Evolutionary conservation across 2,888 invertebrate genomes (phyloP).

Genomic region (Ophion ventricosus): DNA sequence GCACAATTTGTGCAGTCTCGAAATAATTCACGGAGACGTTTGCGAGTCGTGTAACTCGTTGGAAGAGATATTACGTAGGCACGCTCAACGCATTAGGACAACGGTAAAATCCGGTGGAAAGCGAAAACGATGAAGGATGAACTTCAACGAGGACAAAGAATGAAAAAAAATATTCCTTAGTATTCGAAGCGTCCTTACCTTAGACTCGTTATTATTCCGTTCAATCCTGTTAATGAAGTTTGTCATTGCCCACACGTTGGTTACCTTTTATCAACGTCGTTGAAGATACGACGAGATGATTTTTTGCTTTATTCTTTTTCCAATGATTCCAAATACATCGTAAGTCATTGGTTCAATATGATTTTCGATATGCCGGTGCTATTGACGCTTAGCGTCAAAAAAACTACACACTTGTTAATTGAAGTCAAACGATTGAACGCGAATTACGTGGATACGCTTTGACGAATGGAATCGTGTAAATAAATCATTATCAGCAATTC

Average conservation of each 20-base stretch:
- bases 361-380: conserved; percentile 38
- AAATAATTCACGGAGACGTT: conserved; percentile 63
- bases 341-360: neutral
- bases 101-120: conserved; percentile 53
- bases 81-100: conserved; percentile 64
- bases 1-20: conserved; percentile 72
- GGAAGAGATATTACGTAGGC: conserved; percentile 68
- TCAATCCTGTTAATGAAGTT: conserved; percentile 16
- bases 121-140: conserved; percentile 45
- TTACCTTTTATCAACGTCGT: conserved; percentile 9
- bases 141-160: conserved; percentile 40
- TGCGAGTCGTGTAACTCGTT: conserved; percentile 70
- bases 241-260: conserved; percentile 9
- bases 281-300: neutral
- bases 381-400: conserved; percentile 17
- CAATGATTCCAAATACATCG: neutral
- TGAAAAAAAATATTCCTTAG: conserved; percentile 28
- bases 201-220: conserved; percentile 5
- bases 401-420: conserved; percentile 6
- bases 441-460: neutral
- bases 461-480: conserved; percentile 57
- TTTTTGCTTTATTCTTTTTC: conserved; percentile 2
- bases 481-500: conserved; percentile 55
- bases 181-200: neutral
- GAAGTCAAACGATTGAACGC: conserved; percentile 1